Evolutionary conservation across 2,888 invertebrate species (phyloP).

Genomic region (Dolomedes plantarius): DNA sequence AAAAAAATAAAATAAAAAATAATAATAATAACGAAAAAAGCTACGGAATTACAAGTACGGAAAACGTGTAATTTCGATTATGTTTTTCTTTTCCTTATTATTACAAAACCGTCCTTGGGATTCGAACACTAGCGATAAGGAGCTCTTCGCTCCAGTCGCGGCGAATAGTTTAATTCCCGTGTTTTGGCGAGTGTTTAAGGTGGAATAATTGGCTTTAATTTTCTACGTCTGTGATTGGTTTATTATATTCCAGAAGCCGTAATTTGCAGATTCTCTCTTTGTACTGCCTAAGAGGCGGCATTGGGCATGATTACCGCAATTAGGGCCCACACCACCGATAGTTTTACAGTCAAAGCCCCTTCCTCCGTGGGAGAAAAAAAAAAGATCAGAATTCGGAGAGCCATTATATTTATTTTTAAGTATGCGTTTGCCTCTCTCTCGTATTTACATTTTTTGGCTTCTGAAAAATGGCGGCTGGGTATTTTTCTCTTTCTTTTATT

Average conservation of each 20-base stretch:
- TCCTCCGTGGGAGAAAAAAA: neutral
- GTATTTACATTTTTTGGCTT: neutral
- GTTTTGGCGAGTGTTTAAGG: slow-evolving; percentile 57
- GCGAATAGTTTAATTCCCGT: slow-evolving; percentile 53
- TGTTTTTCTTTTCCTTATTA: slow-evolving; percentile 23
- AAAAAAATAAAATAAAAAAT: slow-evolving; percentile 28
- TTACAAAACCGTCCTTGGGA: slow-evolving; percentile 35
- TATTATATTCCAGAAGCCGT: slow-evolving; percentile 59
- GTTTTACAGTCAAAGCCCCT: neutral
- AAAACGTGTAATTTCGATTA: slow-evolving; percentile 67
- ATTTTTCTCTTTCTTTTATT: neutral
- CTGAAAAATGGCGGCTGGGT: neutral
- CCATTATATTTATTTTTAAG: slow-evolving; percentile 1
- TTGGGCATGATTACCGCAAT: neutral
- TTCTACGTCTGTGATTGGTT: slow-evolving; percentile 67
- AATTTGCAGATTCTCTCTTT: slow-evolving; percentile 16
- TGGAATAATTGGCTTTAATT: slow-evolving; percentile 67
- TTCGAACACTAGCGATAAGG: neutral
- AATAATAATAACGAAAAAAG: neutral
- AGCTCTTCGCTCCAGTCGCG: slow-evolving; percentile 18
- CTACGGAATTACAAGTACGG: slow-evolving; percentile 51
- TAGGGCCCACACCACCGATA: neutral
- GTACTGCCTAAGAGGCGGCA: neutral
- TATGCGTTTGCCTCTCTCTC: neutral
- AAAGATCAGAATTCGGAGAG: neutral